Conservation (phyloP, 2,113 vertebrate genomes). For the Azemiops feae region DNA sequence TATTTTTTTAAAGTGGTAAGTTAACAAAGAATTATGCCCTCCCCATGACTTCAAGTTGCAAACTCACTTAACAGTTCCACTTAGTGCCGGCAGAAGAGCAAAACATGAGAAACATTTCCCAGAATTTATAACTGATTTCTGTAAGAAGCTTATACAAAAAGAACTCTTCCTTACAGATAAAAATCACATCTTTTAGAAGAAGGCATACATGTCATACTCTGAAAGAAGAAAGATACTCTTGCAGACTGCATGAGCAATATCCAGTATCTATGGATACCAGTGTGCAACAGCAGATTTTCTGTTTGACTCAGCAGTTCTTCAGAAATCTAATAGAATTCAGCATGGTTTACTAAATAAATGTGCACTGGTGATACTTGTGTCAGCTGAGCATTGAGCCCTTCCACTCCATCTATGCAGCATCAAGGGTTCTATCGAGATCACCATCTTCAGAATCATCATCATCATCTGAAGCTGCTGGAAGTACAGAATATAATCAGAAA, state of each 20-base stretch:
- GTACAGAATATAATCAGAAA: slow-evolving; percentile 62
- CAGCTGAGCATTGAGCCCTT: slow-evolving; percentile 64
- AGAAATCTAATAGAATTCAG: slow-evolving; percentile 58
- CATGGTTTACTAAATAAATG: slow-evolving; percentile 62
- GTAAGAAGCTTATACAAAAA: slow-evolving; percentile 66
- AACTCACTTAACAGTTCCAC: slow-evolving; percentile 56
- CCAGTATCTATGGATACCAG: slow-evolving; percentile 50
- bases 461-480: slow-evolving; percentile 81
- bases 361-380: slow-evolving; percentile 48
- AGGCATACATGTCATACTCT: slow-evolving; percentile 59
- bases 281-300: slow-evolving; percentile 55
- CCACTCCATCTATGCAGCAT: slow-evolving; percentile 61
- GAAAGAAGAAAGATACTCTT: slow-evolving; percentile 60
- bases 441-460: slow-evolving; percentile 79
- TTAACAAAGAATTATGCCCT: slow-evolving; percentile 44
- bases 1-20: slow-evolving; percentile 61
- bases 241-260: slow-evolving; percentile 48
- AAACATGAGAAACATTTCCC: slow-evolving; percentile 59
- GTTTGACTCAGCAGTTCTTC: slow-evolving; percentile 61
- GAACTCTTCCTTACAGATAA: slow-evolving; percentile 59
- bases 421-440: slow-evolving; percentile 75
- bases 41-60: slow-evolving; percentile 25
- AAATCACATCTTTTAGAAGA: slow-evolving; percentile 58
- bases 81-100: slow-evolving; percentile 65
- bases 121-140: slow-evolving; percentile 64